Evolutionary conservation across 2,888 invertebrate genomes (phyloP).

Genomic region (Machimus atricapillus): DNA sequence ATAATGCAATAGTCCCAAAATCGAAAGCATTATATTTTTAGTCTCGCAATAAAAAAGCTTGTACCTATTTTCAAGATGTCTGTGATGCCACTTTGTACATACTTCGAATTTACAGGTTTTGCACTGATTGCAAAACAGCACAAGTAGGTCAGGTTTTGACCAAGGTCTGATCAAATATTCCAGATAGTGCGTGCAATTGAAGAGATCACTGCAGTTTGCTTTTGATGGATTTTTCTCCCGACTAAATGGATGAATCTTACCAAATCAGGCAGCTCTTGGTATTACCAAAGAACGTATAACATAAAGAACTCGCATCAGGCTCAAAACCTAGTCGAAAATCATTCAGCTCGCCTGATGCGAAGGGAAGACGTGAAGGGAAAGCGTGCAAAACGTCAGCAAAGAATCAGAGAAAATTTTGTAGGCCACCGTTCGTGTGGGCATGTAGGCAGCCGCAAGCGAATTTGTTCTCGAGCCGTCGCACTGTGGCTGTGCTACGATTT

Average conservation of each 20-base stretch:
- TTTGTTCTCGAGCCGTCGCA: no score
- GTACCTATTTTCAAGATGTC: background rate
- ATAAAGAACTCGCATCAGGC: no score
- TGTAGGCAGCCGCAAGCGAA: no score
- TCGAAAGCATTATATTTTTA: background rate
- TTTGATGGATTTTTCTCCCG: background rate
- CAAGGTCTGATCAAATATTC: background rate
- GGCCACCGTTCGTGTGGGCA: no score
- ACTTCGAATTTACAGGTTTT: background rate
- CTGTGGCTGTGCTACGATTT: no score
- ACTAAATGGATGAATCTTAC: background rate
- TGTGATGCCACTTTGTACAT: background rate
- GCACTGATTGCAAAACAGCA: background rate
- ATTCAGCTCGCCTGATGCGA: no score
- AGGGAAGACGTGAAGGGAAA: no score
- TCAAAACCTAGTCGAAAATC: no score
- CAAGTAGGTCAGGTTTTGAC: slow-evolving; percentile 3
- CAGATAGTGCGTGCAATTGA: background rate
- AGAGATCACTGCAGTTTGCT: background rate
- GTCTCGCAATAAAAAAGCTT: background rate
- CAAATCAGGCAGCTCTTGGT: background rate
- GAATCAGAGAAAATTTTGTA: no score
- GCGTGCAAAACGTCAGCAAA: no score
- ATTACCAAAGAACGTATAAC: no score
- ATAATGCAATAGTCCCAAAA: background rate